Base-by-base conservation (phyloP, 1,140 invertebrate genomes). In the Apis cerana region DNA sequence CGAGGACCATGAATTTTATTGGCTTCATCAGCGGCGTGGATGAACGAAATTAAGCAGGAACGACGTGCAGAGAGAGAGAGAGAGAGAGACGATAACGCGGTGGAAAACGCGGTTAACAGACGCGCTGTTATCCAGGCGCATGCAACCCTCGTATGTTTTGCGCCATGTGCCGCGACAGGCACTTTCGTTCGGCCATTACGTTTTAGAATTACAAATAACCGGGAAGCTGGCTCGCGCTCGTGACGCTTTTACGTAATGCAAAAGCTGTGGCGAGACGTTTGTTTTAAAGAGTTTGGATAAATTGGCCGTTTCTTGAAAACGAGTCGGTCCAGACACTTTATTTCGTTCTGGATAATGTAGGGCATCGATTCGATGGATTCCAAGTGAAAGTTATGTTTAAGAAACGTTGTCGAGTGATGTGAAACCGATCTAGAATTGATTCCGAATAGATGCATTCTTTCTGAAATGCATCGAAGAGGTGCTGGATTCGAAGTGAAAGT, bases 1-100 rank as follows among this genome's bases (percentile, higher is more conserved):
- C 75, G 50, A 50, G 52, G 59, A 54, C 75, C 67, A 77, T 78
- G 81, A 82, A 82, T 82, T 75, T 82, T 58, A 82, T 76, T 82
- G 81, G 75, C 75, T 78, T 82, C 81, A 77, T 77, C 81, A 78
- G 27, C 33, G 81, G 11, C 67, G 15, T 70, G 23, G 75, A 82
- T 82, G 75, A 52, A 59, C 43, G 59, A 76, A 82, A 82, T 82
- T 61, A 82, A 76, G n/a, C 75, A 27, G 23, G 58, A 70, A 59
- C 50, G 54, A 48, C 54, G 33, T 13, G 8, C 19, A 11, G 4
- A 11, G n/a, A 43, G 21, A 12, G 21, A 1, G 50, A 43, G 21
- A n/a, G 23, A 43, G 19, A 15, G 33, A 13, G 15, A 23, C 27
- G 17, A 65, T 27, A 19, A 21, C 17, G 10, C 48, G 8, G 33